Percentiles rank a stretch among this genome's conserved stretches.
Conservation (phyloP, 2,888 invertebrate genomes). For the Melanotus villosus region DNA sequence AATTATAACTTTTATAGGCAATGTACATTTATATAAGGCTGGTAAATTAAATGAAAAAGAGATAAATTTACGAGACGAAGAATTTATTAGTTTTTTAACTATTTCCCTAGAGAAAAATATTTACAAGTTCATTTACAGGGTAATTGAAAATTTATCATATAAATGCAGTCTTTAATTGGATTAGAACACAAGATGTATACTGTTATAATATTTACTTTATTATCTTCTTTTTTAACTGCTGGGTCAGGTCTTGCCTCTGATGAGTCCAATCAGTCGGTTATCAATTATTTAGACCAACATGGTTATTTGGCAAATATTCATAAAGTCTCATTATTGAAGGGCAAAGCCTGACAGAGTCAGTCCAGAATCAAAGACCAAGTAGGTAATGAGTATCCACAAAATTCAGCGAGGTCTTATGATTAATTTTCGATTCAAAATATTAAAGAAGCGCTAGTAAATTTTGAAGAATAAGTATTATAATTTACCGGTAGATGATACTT, state of each 20-base stretch:
- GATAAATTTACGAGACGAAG: not conserved
- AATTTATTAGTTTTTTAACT: not conserved
- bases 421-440: no score
- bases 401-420: no score
- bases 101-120: not conserved
- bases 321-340: no score
- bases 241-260: not conserved
- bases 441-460: no score
- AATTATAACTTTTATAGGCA: not conserved
- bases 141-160: slow-evolving; percentile 13
- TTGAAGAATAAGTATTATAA: no score
- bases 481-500: no score
- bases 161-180: slow-evolving; percentile 8
- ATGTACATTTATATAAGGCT: not conserved
- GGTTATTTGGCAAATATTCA: no score
- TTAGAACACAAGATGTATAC: slow-evolving; percentile 18
- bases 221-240: slow-evolving; percentile 8
- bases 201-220: slow-evolving; percentile 10
- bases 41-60: not conserved
- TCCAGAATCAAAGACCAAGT: no score
- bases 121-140: not conserved
- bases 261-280: no score
- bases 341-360: no score
- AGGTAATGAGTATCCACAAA: no score
- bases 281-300: no score